A percentile compares a stretch with the other conserved stretches of the same genome.
These are phyloP conservation scores for Gambelia wislizenii DNA, from an alignment of 2,797 vertebrate genomes.

Conservation along the genomic window DNA sequence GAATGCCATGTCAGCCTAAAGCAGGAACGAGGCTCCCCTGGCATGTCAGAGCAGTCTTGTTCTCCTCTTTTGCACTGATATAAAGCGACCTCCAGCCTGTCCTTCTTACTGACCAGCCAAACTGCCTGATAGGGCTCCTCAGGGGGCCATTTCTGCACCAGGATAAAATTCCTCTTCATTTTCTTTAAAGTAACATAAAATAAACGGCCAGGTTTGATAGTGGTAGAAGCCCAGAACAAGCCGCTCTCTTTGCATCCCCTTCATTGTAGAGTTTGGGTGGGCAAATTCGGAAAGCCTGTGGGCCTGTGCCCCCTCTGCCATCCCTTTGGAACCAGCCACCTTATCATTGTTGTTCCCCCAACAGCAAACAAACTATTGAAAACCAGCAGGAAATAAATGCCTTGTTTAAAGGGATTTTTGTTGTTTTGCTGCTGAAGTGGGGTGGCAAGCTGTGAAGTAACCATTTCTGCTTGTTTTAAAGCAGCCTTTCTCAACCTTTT, in stretches of 20 bases:
- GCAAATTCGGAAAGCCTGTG: neutral
- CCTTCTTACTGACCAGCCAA: slow-evolving; percentile 57
- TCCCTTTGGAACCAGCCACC: neutral
- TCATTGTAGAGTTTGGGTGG: neutral
- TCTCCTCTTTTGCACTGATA: slow-evolving; percentile 55
- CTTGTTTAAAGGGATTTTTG: too few relatives aligned
- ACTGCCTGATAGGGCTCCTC: slow-evolving; percentile 28
- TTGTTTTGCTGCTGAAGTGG: too few relatives aligned
- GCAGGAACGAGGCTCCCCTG: slow-evolving; percentile 47
- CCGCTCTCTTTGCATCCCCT: neutral
- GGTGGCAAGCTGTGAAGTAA: too few relatives aligned
- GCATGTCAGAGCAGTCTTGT: slow-evolving; percentile 39
- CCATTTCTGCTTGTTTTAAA: too few relatives aligned
- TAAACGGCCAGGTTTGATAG: neutral
- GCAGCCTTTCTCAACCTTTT: too few relatives aligned
- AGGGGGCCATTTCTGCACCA: neutral
- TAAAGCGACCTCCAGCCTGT: slow-evolving; percentile 63
- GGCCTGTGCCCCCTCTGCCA: neutral
- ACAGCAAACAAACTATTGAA: neutral
- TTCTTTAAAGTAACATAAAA: neutral
- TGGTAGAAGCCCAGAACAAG: neutral
- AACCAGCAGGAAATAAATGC: too few relatives aligned
- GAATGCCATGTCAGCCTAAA: slow-evolving; percentile 50
- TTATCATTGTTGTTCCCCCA: neutral
- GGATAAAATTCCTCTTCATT: neutral